phyloP scores from a whole-genome alignment of 2,113 vertebrate species.

The Ahaetulla prasina region DNA sequence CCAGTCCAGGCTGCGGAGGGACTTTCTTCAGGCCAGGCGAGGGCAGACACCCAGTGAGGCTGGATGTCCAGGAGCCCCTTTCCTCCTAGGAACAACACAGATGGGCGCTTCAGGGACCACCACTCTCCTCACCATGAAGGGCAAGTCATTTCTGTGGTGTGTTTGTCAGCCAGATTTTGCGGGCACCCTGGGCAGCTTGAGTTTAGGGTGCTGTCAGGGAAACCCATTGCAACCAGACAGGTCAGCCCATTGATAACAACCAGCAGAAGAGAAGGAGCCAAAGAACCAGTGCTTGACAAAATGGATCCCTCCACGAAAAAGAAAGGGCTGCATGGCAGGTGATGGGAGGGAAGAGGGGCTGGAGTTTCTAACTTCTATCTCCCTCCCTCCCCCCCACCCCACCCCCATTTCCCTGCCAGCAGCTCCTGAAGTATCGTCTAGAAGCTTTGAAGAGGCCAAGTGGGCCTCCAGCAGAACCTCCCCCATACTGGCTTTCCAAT shows the following conservation, averaged over 20 bases:
- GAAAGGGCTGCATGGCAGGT: neutral
- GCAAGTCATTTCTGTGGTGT: neutral
- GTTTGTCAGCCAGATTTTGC: neutral
- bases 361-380: neutral
- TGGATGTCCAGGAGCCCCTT: slow-evolving; percentile 88
- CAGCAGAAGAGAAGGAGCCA: neutral
- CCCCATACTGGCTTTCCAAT: neutral
- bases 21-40: slow-evolving; percentile 88
- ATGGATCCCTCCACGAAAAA: neutral
- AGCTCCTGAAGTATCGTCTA: neutral
- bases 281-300: neutral
- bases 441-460: neutral
- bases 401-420: neutral
- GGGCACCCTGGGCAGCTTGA: neutral
- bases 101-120: neutral
- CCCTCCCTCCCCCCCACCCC: neutral
- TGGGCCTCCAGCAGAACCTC: no score
- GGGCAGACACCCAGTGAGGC: slow-evolving; percentile 92
- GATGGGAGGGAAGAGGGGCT: neutral
- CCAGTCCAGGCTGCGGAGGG: slow-evolving; percentile 78
- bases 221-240: neutral
- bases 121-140: neutral
- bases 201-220: neutral
- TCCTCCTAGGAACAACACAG: slow-evolving; percentile 73
- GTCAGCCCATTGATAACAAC: neutral